Base-by-base conservation (phyloP, 1,140 invertebrate species). In the Antheraea mylitta region DNA sequence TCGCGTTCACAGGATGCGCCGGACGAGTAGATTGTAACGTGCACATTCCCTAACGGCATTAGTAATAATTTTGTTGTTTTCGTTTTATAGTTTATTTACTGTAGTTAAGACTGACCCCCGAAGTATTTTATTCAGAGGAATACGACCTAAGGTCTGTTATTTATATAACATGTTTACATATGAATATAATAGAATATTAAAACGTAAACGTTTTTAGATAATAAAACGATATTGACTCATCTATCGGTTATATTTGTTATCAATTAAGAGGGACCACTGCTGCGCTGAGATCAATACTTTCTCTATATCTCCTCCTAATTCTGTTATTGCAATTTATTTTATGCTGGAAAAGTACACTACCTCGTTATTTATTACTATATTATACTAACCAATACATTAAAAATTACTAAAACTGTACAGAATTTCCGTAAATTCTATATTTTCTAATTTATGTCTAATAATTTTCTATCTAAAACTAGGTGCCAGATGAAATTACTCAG, bases 31-130 rank as follows among this genome's bases (percentile, higher is more conserved):
- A 5, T 77, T 78, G 68, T 88, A 90, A 88, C 79, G 76, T 86
- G 87, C 89, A 91, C 89, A 91, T 91, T 91, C 89, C 89, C 87
- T 83, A 36, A 86, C 83, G 89, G 87, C 83, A 77, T 84, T 89
- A 86, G 85, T 53, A 42, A 77, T 85, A 82, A 81, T 86, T 79
- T 89, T 90, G 89, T 91, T 90, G 86, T 85, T 86, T 89, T 86
- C 79, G 81, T 87, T 88, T 82, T 87, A 89, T 81, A 89, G 85
- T 91, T 87, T 89, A 87, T 85, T 53, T 78, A 73, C 80, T 67
- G 79, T 88, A 89, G 89, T 89, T 87, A 85, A 89, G 87, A 91
- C 89, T 87, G 87, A 90, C 82, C 83, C 58, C 79, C 82, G 72
- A 88, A 42, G 85, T 88, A 85, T 86, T 86, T 83, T 75, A 79